These are phyloP conservation scores for Hemibagrus wyckioides DNA, from an alignment of 2,113 vertebrate genomes.

Conservation along the genomic window DNA sequence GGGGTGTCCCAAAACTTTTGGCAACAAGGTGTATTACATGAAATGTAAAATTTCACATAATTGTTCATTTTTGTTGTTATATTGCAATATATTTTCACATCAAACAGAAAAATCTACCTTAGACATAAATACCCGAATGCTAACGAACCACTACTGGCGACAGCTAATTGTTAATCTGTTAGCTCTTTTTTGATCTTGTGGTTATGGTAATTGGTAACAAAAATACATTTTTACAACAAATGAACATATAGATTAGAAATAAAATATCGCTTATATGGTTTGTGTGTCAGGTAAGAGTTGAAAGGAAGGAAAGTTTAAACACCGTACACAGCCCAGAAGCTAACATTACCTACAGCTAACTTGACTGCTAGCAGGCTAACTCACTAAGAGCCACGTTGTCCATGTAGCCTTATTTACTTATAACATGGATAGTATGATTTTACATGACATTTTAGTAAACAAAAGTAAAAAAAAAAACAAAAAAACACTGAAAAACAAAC, in stretches of 20 bases:
- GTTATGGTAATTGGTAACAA: background rate
- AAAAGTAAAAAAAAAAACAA: background rate
- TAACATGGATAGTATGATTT: background rate
- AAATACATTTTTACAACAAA: background rate
- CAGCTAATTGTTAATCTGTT: background rate
- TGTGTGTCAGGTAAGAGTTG: background rate
- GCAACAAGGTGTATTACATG: no score
- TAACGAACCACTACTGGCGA: background rate
- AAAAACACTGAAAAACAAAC: background rate
- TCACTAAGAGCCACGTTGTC: background rate
- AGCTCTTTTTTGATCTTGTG: background rate
- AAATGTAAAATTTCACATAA: no score
- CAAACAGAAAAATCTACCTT: background rate
- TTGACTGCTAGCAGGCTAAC: background rate
- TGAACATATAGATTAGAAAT: background rate
- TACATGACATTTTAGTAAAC: background rate
- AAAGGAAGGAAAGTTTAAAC: background rate
- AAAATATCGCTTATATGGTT: background rate
- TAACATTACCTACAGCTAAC: background rate
- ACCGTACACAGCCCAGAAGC: background rate
- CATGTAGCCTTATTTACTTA: background rate
- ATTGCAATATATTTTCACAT: no score
- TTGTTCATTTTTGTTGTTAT: no score
- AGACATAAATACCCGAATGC: background rate
- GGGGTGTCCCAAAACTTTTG: no score